A percentile compares a stretch with the other conserved stretches of the same genome.
Evolutionary conservation across 2,113 vertebrate species (phyloP).

Genomic region (Gymnobelideus leadbeateri): DNA sequence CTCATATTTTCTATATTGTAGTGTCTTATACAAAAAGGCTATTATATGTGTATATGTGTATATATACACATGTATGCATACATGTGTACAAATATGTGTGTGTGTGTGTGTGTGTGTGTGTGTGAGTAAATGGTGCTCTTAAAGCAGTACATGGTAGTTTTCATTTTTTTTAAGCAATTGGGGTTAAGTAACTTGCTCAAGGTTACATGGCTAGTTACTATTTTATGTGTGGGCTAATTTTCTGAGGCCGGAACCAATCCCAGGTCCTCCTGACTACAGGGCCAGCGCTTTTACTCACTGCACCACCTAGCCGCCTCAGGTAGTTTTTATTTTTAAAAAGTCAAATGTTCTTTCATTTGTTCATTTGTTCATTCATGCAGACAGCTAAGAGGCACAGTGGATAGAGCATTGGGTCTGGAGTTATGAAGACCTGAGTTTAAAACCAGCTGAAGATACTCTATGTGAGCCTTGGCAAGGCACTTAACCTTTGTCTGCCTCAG

Average conservation of each 20-base stretch:
- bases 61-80: neutral
- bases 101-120: neutral
- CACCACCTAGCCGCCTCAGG: too few species aligned
- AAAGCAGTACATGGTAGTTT: slow-evolving; percentile 45
- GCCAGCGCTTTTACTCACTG: too few species aligned
- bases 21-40: neutral
- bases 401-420: neutral
- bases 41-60: neutral
- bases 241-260: too few species aligned
- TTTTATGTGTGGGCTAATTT: too few species aligned
- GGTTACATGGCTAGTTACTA: too few species aligned
- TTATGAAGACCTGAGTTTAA: neutral
- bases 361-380: neutral
- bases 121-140: slow-evolving; percentile 8
- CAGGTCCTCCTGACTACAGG: too few species aligned
- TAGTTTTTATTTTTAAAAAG: slow-evolving; percentile 64
- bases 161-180: too few species aligned
- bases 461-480: neutral
- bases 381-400: neutral
- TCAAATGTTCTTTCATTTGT: neutral
- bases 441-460: neutral
- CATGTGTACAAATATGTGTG: neutral
- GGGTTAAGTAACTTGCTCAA: too few species aligned
- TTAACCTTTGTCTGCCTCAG: neutral
- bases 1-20: slow-evolving; percentile 17